Evolutionary conservation across 2,113 vertebrate genomes (phyloP).

Genomic region (Bagarius yarrelli): DNA sequence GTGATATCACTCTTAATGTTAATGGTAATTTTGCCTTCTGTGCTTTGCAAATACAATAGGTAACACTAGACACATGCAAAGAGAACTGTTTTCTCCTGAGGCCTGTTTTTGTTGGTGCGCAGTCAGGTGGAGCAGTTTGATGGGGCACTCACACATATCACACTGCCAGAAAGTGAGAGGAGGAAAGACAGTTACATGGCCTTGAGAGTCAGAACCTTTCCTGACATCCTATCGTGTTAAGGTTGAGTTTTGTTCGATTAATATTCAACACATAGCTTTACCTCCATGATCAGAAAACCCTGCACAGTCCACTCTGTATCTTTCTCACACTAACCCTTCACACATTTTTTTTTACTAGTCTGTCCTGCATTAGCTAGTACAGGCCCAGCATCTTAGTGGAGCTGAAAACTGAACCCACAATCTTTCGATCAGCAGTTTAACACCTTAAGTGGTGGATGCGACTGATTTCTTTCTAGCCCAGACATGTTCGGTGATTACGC

Average conservation of each 20-base stretch:
- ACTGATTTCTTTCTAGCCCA: not conserved
- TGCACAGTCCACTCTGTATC: not conserved
- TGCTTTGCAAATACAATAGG: no score
- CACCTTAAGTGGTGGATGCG: not conserved
- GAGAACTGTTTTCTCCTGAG: not conserved
- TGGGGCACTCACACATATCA: constrained; percentile 17
- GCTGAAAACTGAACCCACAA: no score
- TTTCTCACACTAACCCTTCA: not conserved
- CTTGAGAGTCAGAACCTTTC: constrained; percentile 33
- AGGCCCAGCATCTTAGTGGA: not conserved
- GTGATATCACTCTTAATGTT: no score
- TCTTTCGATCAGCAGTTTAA: no score
- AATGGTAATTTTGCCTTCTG: no score
- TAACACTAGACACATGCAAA: no score
- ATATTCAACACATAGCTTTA: constrained; percentile 42
- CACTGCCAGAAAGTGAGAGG: constrained; percentile 29
- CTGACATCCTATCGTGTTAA: constrained; percentile 12
- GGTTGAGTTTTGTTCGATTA: constrained; percentile 5
- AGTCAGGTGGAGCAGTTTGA: constrained; percentile 10
- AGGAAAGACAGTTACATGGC: constrained; percentile 15
- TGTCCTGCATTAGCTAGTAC: not conserved
- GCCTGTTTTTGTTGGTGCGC: not conserved
- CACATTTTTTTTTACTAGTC: constrained; percentile 21
- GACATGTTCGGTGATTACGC: not conserved
- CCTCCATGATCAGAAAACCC: constrained; percentile 33